A percentile compares a stretch with the other conserved stretches of the same genome.
Conservation (phyloP, 2,888 invertebrate genomes). For the Drosophila pullipes region DNA sequence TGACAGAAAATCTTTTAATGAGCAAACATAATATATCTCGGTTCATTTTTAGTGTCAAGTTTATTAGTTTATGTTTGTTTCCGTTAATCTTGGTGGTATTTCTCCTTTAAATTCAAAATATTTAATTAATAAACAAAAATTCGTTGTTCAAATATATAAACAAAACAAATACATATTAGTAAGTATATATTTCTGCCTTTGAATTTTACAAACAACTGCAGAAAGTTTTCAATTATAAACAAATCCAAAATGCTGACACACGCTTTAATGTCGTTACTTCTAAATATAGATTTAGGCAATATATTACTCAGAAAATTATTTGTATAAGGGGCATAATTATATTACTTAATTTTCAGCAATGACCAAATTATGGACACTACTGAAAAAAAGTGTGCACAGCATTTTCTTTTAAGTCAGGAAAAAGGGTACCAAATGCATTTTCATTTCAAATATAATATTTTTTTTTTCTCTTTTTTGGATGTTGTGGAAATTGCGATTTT, state of each 20-base stretch:
- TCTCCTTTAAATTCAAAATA: conserved; percentile 9
- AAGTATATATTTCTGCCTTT: conserved; percentile 1
- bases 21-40: conserved; percentile 52
- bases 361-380: not conserved
- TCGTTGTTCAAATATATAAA: conserved; percentile 14
- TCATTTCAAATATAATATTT: not conserved
- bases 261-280: conserved; percentile 8
- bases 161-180: conserved; percentile 3
- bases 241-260: conserved; percentile 38
- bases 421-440: not conserved
- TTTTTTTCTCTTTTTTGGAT: not conserved
- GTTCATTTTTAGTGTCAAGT: conserved; percentile 69
- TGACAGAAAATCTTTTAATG: conserved; percentile 65
- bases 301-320: conserved; percentile 13
- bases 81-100: conserved; percentile 15
- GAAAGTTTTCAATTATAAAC: conserved; percentile 35
- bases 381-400: not conserved
- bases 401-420: not conserved
- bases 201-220: conserved; percentile 31
- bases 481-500: conserved; percentile 29
- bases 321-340: not conserved
- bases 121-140: conserved; percentile 21
- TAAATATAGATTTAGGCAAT: conserved; percentile 3
- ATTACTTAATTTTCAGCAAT: not conserved
- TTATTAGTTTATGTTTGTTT: conserved; percentile 64